Evolutionary conservation across 2,888 invertebrate genomes (phyloP), one percentile per base, ranked within the genome.

Genomic region (Acleris holmiana): DNA sequence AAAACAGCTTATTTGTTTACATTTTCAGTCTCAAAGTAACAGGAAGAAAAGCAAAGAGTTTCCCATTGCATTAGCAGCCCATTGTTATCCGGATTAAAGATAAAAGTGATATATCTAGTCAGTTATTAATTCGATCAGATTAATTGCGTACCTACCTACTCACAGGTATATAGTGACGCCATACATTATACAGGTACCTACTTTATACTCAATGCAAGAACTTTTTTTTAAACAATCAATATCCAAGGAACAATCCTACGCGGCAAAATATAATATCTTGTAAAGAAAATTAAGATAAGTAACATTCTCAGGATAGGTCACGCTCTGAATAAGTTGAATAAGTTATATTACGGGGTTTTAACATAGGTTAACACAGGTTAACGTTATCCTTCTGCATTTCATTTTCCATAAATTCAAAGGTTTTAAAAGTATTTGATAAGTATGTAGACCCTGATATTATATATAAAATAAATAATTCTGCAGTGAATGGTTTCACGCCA

Each of bases 41-140:
- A 65, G 67, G 65, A 67, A 65, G 67, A 68, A 73, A 66, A 60
- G 63, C 64, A 66, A 71, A 60, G 67, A 66, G 74, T 80, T 35
- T 79, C 73, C 69, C 76, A 75, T 69, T 74, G 75, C 73, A 76
- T 73, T 76, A 72, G 67, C 63, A 60, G 67, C 56, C 69, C 66
- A 74, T 74, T 75, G 76, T 74, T 69, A 76, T 71, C 69, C 67
- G 71, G 74, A 76, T 75, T 46, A 61, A 48, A 71, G 76, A 77
- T 78, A 70, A 72, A 69, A 67, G 61, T 70, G 71, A 82, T 80
- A 76, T 73, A 76, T 79, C 74, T 56, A 55, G 44, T 18, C 62
- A 46, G 18, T 69, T 69, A 67, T 67, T 70, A 69, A 68, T 68
- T 66, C 57, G 63, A 68, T 67, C 66, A 69, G 50, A 67, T 66